Conservation (phyloP, 2,797 vertebrate genomes). For the Huso huso region DNA sequence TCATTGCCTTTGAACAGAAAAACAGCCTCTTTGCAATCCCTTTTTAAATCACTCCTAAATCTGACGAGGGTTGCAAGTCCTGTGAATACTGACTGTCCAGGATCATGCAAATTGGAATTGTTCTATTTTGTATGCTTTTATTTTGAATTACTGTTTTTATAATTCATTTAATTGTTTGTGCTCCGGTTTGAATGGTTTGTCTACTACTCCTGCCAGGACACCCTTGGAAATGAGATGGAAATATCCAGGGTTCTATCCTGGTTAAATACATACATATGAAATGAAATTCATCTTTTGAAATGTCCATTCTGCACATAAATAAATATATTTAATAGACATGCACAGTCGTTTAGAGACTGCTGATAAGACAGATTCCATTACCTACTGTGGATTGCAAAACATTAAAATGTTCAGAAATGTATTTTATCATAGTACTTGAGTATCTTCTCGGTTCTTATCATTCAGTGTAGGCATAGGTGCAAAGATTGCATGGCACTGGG, state of each 20-base stretch:
- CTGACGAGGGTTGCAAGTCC: no score
- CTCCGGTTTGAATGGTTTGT: no score
- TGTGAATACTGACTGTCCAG: no score
- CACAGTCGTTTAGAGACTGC: background rate
- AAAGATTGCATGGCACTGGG: slow-evolving; percentile 1
- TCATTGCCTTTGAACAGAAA: no score
- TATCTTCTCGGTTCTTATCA: slow-evolving; percentile 4
- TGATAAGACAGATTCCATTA: slow-evolving; percentile 4
- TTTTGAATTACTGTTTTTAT: no score
- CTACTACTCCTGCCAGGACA: no score
- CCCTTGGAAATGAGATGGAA: no score
- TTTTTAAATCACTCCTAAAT: no score
- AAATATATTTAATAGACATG: slow-evolving; percentile 4
- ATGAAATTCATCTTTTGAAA: background rate
- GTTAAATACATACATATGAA: background rate
- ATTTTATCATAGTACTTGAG: background rate
- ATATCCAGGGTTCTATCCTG: background rate
- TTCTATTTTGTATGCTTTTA: no score
- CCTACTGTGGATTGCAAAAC: background rate
- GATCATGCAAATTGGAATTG: no score
- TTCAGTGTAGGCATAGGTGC: slow-evolving; percentile 3
- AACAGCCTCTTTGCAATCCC: no score
- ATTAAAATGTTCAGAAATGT: slow-evolving; percentile 4
- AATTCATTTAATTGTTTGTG: no score
- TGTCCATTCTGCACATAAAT: background rate